phyloP scores from a whole-genome alignment of 2,797 vertebrate genomes.

The Chelon labrosus region DNA sequence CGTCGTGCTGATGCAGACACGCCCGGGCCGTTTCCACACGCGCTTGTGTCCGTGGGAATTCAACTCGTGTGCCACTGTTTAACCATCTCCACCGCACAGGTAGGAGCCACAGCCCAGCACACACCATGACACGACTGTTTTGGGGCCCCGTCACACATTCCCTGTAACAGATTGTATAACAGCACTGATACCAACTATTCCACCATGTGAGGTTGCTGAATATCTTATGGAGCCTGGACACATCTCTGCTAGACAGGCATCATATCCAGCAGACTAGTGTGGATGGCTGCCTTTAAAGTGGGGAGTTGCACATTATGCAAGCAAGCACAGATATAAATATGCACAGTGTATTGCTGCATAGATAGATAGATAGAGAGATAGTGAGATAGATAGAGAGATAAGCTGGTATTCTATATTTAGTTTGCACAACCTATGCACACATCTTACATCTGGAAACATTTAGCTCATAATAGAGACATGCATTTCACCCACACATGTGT shows the following conservation, averaged over 20 bases:
- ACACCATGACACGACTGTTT: conserved; percentile 29
- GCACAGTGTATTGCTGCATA: conserved; percentile 2
- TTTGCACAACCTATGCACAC: conserved; percentile 50
- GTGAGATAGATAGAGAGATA: conserved; percentile 52
- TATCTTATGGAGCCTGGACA: conserved; percentile 41
- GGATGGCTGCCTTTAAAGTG: conserved; percentile 39
- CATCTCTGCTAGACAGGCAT: conserved; percentile 33
- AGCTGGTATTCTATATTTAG: conserved; percentile 25
- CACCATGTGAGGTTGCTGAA: conserved; percentile 45
- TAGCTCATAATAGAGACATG: conserved; percentile 6
- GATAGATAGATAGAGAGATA: conserved; percentile 30
- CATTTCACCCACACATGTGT: conserved; percentile 35
- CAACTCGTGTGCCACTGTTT: conserved; percentile 53
- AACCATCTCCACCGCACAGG: conserved; percentile 33
- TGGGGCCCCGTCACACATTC: conserved; percentile 19
- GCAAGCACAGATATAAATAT: background rate
- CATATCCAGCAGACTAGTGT: conserved; percentile 18
- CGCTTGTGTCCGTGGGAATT: conserved; percentile 60
- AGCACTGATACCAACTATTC: conserved; percentile 39
- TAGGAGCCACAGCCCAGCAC: conserved; percentile 16
- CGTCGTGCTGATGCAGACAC: conserved; percentile 79
- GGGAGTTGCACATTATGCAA: conserved; percentile 42
- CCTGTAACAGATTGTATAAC: conserved; percentile 30
- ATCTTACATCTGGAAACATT: conserved; percentile 24
- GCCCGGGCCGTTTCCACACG: conserved; percentile 68